phyloP scores from a whole-genome alignment of 2,797 vertebrate species.

The Diglossa cyanea region DNA sequence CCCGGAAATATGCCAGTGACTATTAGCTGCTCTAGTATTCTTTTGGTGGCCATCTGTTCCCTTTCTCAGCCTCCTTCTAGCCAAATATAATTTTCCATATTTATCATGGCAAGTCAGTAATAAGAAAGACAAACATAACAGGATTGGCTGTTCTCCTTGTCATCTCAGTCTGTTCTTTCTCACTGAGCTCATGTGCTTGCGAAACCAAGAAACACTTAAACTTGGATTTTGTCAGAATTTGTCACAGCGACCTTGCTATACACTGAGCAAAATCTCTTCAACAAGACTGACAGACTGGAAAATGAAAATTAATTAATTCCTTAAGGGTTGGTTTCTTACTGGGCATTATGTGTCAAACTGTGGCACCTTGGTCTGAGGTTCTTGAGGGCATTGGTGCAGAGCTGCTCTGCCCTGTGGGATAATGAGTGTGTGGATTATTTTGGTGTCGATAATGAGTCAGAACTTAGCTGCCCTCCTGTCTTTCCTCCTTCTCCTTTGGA shows the following conservation, averaged over 20 bases:
- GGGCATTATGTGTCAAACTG: neutral
- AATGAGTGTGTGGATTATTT: neutral
- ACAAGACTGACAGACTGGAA: neutral
- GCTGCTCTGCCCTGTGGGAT: neutral
- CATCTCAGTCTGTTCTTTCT: conserved; percentile 54
- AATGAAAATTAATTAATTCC: neutral
- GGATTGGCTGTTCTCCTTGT: conserved; percentile 60
- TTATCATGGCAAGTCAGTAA: conserved; percentile 60
- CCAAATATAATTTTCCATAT: conserved; percentile 68
- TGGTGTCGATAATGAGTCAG: neutral
- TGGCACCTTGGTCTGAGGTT: neutral
- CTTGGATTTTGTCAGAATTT: conserved; percentile 23
- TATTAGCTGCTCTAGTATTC: conserved; percentile 63
- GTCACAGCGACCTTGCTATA: neutral
- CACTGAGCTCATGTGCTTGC: conserved; percentile 47
- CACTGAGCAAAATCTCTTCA: conserved; percentile 1
- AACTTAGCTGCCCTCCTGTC: neutral
- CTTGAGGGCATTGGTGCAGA: neutral
- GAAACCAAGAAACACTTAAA: conserved; percentile 34
- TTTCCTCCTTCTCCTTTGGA: neutral
- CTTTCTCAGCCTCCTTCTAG: conserved; percentile 63
- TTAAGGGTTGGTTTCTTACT: neutral
- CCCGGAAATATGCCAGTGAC: conserved; percentile 48
- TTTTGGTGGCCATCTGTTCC: conserved; percentile 65
- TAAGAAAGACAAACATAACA: conserved; percentile 63